These are phyloP conservation scores for Bergia puertoricense DNA, from an alignment of 92 coral and sea anemone genomes.

Conservation along the genomic window DNA sequence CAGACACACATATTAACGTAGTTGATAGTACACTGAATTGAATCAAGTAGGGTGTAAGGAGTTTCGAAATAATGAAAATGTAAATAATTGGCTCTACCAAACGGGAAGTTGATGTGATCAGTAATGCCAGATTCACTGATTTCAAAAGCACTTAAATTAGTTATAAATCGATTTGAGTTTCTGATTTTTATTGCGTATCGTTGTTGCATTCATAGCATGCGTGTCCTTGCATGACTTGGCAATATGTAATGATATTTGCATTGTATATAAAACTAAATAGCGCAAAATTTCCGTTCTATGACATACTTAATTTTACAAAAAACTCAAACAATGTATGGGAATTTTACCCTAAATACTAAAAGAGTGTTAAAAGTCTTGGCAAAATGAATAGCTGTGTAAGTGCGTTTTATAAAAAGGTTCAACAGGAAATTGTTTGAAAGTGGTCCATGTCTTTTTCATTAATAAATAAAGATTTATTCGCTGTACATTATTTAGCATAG, in stretches of 20 bases:
- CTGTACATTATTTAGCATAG: not conserved
- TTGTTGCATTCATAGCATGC: not conserved
- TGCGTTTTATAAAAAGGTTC: not conserved
- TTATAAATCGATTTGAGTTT: not conserved
- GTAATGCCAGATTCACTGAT: not conserved
- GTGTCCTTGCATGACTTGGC: constrained; percentile 2
- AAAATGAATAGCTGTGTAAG: not conserved
- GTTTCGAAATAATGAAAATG: not conserved
- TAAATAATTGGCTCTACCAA: not conserved
- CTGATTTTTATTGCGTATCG: not conserved
- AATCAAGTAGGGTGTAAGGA: too few species aligned
- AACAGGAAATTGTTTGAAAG: not conserved
- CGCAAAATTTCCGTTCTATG: too few species aligned
- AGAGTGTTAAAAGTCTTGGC: not conserved
- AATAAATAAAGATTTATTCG: not conserved
- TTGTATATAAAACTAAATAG: too few species aligned
- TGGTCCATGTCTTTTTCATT: not conserved
- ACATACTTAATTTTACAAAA: too few species aligned
- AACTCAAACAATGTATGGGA: too few species aligned
- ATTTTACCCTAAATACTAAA: too few species aligned
- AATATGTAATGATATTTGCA: not conserved
- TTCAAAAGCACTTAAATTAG: not conserved
- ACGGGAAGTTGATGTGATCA: not conserved
- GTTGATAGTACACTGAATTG: not conserved
- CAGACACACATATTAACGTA: too few species aligned